A percentile compares a stretch with the other conserved stretches of the same genome.
Evolutionary conservation across 2,113 vertebrate species (phyloP).

Genomic region (Cyphomyrus plagiostoma): DNA sequence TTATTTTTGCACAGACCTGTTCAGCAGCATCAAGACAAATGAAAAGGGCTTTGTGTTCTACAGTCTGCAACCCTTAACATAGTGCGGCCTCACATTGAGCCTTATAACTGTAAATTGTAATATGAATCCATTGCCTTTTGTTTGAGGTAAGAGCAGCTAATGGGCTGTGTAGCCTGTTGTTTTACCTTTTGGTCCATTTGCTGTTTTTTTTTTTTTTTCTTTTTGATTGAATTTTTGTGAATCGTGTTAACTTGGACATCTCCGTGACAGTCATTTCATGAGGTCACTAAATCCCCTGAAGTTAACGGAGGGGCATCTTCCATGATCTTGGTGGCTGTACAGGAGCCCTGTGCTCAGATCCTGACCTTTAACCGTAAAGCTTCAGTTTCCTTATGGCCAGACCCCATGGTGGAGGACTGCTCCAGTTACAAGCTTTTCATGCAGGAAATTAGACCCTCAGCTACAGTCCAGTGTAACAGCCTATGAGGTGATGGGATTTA

Average conservation of each 20-base stretch:
- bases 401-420: neutral
- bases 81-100: neutral
- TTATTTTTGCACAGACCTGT: neutral
- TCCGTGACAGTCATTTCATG: neutral
- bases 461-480: neutral
- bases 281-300: neutral
- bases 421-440: neutral
- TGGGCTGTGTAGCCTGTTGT: neutral
- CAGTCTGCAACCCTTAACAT: neutral
- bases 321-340: neutral
- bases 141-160: neutral
- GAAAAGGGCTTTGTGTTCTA: neutral
- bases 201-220: neutral
- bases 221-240: neutral
- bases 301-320: neutral
- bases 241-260: neutral
- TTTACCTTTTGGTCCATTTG: neutral
- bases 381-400: neutral
- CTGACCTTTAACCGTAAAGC: neutral
- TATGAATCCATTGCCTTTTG: neutral
- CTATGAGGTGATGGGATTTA: neutral
- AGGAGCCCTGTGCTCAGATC: neutral
- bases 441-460: neutral
- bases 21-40: neutral
- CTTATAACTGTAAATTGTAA: neutral